Evolutionary conservation across 2,113 vertebrate genomes (phyloP).

Genomic region (Peucedramus taeniatus): DNA sequence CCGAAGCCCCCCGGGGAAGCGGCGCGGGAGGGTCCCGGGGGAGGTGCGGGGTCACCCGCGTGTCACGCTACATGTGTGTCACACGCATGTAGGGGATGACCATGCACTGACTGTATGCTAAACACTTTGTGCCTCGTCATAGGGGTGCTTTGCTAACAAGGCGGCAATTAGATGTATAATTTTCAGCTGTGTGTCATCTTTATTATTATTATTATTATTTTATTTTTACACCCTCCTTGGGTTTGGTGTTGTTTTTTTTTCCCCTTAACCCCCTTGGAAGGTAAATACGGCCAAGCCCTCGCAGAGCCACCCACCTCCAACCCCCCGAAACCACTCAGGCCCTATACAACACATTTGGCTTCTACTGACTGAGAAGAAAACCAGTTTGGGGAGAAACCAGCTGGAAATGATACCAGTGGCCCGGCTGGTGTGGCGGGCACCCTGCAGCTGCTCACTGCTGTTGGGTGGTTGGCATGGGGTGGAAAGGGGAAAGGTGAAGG

Average conservation of each 20-base stretch:
- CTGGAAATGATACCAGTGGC: not conserved
- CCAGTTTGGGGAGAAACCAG: not conserved
- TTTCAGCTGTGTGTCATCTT: slow-evolving; percentile 63
- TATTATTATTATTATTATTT: slow-evolving; percentile 53
- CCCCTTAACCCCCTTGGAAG: not conserved
- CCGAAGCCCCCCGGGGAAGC: not conserved
- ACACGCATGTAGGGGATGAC: slow-evolving; percentile 20
- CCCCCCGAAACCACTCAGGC: not conserved
- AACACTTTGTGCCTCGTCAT: slow-evolving; percentile 50
- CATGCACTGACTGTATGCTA: not conserved
- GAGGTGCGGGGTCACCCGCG: not conserved
- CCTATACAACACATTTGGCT: not conserved
- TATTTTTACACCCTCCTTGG: slow-evolving; percentile 30
- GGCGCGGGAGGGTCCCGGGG: not conserved
- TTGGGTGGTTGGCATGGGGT: not conserved
- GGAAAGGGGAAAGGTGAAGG: not conserved
- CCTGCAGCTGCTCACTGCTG: rapidly evolving
- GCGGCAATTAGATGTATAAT: slow-evolving; percentile 52
- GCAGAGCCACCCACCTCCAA: not conserved
- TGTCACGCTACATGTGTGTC: slow-evolving; percentile 26
- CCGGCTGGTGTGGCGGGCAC: rapidly evolving
- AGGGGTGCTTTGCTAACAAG: slow-evolving; percentile 39
- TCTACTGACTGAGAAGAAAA: not conserved
- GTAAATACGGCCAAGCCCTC: not conserved
- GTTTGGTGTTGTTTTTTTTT: not conserved